Conservation (phyloP, 2,113 vertebrate species). For the Rhea pennata region DNA sequence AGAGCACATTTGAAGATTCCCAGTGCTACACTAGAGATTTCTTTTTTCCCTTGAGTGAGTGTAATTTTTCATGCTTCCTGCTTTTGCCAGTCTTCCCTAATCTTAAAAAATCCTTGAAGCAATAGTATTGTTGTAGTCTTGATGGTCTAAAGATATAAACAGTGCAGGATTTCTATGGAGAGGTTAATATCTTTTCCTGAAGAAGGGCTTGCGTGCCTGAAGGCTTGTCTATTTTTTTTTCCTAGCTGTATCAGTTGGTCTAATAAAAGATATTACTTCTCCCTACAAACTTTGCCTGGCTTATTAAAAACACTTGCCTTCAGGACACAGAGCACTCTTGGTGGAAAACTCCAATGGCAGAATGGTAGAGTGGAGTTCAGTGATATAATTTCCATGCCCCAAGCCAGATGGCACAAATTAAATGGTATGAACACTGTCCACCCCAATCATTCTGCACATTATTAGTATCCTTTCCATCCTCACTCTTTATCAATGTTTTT, state of each 20-base stretch:
- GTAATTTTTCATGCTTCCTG: slow-evolving; percentile 1
- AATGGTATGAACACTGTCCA: neutral
- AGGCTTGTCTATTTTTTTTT: neutral
- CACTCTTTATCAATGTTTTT: neutral
- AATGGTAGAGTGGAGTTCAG: neutral
- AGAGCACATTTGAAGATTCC: neutral
- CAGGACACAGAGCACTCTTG: neutral
- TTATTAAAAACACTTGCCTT: slow-evolving; percentile 2
- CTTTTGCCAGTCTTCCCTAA: neutral
- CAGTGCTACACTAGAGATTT: neutral
- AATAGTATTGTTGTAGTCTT: neutral
- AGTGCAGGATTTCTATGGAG: neutral
- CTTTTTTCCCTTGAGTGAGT: neutral
- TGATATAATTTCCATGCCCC: neutral
- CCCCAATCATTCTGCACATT: neutral
- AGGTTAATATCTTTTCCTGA: slow-evolving; percentile 27
- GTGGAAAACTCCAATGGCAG: neutral
- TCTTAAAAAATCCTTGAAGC: slow-evolving; percentile 6
- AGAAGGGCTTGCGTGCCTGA: slow-evolving; percentile 11
- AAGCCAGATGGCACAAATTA: neutral
- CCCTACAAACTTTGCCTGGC: neutral
- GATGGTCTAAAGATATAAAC: slow-evolving; percentile 15
- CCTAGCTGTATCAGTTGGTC: neutral
- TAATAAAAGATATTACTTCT: slow-evolving; percentile 42
- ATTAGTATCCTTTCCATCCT: neutral